These are phyloP conservation scores for Tetraodon nigroviridis DNA, from an alignment of 2,113 vertebrate genomes.

Conservation along the genomic window DNA sequence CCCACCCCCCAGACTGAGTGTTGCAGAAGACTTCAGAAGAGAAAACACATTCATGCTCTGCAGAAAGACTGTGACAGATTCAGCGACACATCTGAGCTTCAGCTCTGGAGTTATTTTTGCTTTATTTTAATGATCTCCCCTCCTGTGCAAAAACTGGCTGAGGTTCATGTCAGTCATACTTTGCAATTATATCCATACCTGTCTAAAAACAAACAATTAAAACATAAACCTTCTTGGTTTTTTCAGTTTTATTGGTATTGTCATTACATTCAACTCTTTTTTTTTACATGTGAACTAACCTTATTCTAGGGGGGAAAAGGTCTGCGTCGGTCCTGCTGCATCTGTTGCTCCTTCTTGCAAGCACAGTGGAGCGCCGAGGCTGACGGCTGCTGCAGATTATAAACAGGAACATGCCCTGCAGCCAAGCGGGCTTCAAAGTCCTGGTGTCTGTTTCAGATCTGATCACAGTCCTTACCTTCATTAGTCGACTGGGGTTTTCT, in stretches of 20 bases:
- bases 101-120: too few species aligned
- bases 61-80: too few species aligned
- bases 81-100: too few species aligned
- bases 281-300: not conserved
- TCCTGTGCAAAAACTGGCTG: too few species aligned
- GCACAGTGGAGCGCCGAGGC: conserved; percentile 10
- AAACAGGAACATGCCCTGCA: conserved; percentile 31
- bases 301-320: not conserved
- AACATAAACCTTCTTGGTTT: not conserved
- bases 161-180: not conserved
- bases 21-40: too few species aligned
- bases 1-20: too few species aligned
- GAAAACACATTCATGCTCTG: too few species aligned
- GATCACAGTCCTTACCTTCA: conserved; percentile 13
- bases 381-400: conserved; percentile 33
- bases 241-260: not conserved
- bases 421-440: conserved; percentile 15
- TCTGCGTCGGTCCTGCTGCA: not conserved
- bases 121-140: too few species aligned
- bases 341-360: conserved; percentile 25
- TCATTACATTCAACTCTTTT: not conserved
- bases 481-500: conserved; percentile 8
- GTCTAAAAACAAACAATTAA: too few species aligned
- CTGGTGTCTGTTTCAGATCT: not conserved
- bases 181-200: too few species aligned